Conservation (phyloP, 2,113 vertebrate species). For the Rhineura floridana region DNA sequence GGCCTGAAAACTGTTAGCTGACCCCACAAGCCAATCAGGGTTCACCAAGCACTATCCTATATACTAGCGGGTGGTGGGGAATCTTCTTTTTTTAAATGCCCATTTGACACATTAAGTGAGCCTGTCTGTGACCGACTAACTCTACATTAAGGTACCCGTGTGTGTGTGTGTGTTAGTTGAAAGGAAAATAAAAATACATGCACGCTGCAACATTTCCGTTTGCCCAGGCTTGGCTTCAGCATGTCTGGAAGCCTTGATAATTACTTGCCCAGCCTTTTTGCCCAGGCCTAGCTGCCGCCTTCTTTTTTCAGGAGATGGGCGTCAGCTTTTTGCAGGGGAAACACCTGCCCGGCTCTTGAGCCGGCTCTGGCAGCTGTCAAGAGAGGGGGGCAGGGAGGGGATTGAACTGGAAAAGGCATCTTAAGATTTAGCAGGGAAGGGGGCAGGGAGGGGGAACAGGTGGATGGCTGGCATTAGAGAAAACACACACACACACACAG, state of each 20-base stretch:
- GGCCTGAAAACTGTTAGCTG: too few relatives aligned
- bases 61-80: too few relatives aligned
- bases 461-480: too few relatives aligned
- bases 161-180: too few relatives aligned
- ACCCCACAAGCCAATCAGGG: too few relatives aligned
- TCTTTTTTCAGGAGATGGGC: fast-evolving
- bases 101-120: neutral
- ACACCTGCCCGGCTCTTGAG: neutral
- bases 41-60: too few relatives aligned
- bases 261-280: neutral
- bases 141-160: neutral
- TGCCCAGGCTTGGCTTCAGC: neutral
- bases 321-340: neutral
- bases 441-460: neutral
- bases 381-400: neutral
- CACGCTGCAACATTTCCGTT: neutral
- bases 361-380: neutral
- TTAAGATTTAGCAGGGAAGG: neutral
- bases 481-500: too few relatives aligned
- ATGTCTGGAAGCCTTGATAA: neutral
- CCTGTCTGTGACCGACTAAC: too few relatives aligned
- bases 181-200: too few relatives aligned
- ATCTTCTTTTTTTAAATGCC: neutral
- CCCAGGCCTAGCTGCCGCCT: neutral
- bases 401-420: neutral